These are phyloP conservation scores for Sitodiplosis mosellana DNA, from an alignment of 1,140 invertebrate species.

Conservation along the genomic window DNA sequence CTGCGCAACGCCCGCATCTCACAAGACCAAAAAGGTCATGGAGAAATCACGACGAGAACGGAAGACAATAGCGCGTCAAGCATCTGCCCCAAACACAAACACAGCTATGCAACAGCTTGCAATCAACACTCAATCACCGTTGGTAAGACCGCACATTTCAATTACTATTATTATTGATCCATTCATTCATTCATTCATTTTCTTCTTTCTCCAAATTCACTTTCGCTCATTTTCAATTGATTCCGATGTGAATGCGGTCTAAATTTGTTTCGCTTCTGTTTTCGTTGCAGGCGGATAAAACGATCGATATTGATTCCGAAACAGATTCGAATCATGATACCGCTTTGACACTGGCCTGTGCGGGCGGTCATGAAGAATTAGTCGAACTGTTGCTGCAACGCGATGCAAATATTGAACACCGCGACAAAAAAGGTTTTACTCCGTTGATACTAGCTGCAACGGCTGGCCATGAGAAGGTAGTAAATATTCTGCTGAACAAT, in stretches of 20 bases:
- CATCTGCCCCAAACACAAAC: conserved; percentile 10
- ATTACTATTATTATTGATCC: no score
- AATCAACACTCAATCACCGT: conserved; percentile 14
- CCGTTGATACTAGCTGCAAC: conserved; percentile 93
- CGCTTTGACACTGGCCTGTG: conserved; percentile 89
- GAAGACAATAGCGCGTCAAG: conserved; percentile 10
- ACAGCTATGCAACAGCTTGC: conserved; percentile 28
- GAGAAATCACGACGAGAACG: conserved; percentile 21
- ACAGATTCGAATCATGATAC: conserved; percentile 98
- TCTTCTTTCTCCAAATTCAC: no score
- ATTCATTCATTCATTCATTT: no score
- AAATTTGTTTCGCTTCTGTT: no score
- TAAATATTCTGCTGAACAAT: conserved; percentile 83
- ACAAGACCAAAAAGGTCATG: conserved; percentile 7
- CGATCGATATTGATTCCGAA: conserved; percentile 85
- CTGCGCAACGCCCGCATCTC: conserved; percentile 7
- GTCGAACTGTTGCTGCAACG: conserved; percentile 77
- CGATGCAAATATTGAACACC: conserved; percentile 89
- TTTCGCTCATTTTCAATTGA: no score
- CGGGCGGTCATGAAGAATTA: conserved; percentile 89
- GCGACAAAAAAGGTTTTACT: conserved; percentile 98
- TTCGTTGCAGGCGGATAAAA: conserved; percentile 31
- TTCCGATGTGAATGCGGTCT: no score
- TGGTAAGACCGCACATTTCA: no score
- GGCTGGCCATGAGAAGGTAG: conserved; percentile 88